Conservation (phyloP, 1,140 invertebrate genomes). For the Sarcophaga peregrina region DNA sequence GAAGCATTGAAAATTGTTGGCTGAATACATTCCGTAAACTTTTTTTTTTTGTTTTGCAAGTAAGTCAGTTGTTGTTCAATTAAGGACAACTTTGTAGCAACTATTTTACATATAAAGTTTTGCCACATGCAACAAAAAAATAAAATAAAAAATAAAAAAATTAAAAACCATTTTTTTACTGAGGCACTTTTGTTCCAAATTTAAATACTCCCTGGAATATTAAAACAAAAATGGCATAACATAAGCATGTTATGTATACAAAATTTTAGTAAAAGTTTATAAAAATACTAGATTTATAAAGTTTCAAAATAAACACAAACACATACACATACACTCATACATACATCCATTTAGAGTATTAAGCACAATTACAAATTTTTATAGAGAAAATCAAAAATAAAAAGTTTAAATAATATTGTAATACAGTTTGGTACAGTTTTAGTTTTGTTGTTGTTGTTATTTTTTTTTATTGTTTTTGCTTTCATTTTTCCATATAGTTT, state of each 20-base stretch:
- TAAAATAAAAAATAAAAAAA: neutral
- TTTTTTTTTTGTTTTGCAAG: neutral
- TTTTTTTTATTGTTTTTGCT: too few species aligned
- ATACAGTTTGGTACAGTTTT: too few species aligned
- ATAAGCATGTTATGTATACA: neutral
- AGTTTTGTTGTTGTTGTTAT: too few species aligned
- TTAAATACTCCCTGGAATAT: conserved; percentile 10
- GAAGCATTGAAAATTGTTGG: neutral
- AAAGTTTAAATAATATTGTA: too few species aligned
- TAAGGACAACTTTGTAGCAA: conserved; percentile 26
- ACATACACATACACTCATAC: too few species aligned
- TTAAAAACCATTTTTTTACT: neutral
- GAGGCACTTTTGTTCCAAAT: neutral
- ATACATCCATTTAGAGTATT: too few species aligned
- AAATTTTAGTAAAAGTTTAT: too few species aligned
- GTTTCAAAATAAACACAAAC: too few species aligned
- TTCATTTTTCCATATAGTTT: too few species aligned
- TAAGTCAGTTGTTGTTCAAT: conserved; percentile 29
- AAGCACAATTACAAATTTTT: too few species aligned
- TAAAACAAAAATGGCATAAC: neutral
- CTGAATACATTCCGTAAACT: neutral
- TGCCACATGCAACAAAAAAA: neutral
- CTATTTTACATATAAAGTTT: neutral
- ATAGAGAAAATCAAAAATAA: too few species aligned
- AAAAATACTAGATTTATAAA: too few species aligned